Evolutionary conservation across 1,140 invertebrate species (phyloP), one percentile per base, ranked within the genome.

Genomic region (Pogonognathellus flavescens): DNA sequence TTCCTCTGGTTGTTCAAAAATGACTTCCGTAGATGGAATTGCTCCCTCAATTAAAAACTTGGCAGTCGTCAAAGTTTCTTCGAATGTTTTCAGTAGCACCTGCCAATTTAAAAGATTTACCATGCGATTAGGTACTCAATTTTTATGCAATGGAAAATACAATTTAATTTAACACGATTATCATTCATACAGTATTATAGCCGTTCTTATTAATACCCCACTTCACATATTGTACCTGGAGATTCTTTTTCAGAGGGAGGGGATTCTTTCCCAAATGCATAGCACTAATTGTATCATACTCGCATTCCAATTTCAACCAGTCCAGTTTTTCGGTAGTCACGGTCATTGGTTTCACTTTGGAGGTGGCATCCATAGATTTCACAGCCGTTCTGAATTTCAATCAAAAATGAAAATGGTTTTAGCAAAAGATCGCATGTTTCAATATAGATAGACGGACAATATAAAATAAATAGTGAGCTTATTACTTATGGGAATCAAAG

Each of bases 261-360:
- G 70, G 49, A 49, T 87, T 84, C 55, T 88, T 88, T 5, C 70
- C 57, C 50, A 88, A 25, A 83, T 88, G 88, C 82, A 88, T 84
- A 4, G 70, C 86, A 53, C 84, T 72, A 14, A 84, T 62, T 1
- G 88, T 87, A 60, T 88, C 86, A 57, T 88, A 88, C 62, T 87
- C 88, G 18, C 83, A 86, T 55, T 88, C 88, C 70, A 88, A 55
- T 60, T 87, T 87, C 7, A 53, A 3, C 88, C 88, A 88, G 0
- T 83, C 76, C 7, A 88, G 20, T 31, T 50, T 50, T 31, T 62
- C n/a, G 59, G 22, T 50, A 50, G 52, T 10, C 70, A 50, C n/a
- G 94, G 92, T 93, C 93, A 8, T 94, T 93, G 31, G 92, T 92
- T 86, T 92, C 92, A 89, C 92, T 93, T 10, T 93, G 87, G 50